A percentile compares a stretch with the other conserved stretches of the same genome.
These are phyloP conservation scores for Atrichornis clamosus DNA, from an alignment of 2,113 vertebrate species.

Conservation along the genomic window DNA sequence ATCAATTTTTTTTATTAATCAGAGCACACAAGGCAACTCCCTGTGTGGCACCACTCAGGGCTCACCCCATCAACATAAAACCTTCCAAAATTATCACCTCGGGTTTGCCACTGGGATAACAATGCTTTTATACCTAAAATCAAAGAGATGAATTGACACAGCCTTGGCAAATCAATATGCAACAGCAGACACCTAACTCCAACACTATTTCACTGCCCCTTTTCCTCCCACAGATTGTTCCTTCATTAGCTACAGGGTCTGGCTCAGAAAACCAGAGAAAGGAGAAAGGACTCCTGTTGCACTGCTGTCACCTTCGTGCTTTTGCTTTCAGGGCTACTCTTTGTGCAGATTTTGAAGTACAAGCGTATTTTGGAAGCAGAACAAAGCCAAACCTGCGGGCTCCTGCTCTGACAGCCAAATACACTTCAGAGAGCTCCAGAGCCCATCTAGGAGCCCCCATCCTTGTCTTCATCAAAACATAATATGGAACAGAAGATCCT, in stretches of 20 bases:
- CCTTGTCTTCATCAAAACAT: fast-evolving
- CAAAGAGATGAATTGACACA: not conserved
- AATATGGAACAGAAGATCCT: not conserved
- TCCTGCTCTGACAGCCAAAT: not conserved
- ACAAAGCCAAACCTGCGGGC: not conserved
- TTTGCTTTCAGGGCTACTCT: not conserved
- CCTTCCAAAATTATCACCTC: not conserved
- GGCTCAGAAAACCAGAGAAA: not conserved
- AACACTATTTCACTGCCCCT: not conserved
- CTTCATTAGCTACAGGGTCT: not conserved
- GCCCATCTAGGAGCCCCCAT: not conserved
- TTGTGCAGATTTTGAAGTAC: not conserved
- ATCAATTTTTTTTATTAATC: constrained; percentile 24
- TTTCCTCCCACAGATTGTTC: not conserved
- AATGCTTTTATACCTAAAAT: constrained; percentile 8
- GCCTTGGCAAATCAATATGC: not conserved
- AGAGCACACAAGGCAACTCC: constrained; percentile 22
- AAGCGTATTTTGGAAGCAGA: not conserved
- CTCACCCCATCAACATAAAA: constrained; percentile 27
- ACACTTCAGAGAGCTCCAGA: not conserved
- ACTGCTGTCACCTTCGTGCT: not conserved
- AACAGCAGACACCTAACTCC: not conserved
- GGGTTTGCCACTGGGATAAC: constrained; percentile 2
- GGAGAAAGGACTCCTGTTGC: not conserved
- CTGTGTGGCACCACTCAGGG: not conserved